These are phyloP conservation scores for Montipora capitata DNA, from an alignment of 92 coral and sea anemone genomes.

Conservation along the genomic window DNA sequence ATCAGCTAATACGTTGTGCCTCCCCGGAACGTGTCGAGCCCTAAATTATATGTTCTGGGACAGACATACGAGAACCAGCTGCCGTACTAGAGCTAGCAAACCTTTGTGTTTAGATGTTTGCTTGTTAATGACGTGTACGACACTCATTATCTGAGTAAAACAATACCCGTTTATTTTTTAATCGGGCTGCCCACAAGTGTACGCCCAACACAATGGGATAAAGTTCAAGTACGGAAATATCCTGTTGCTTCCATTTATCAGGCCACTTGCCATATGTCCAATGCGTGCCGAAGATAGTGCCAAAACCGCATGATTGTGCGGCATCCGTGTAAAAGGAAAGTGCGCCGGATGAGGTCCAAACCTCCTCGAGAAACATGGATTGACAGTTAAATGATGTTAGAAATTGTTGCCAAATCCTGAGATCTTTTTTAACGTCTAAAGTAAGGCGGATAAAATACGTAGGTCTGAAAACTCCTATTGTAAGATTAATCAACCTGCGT, in stretches of 20 bases:
- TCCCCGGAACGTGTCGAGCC: slow-evolving; percentile 49
- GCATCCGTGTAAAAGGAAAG: slow-evolving; percentile 53
- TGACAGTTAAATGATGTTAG: slow-evolving; percentile 23
- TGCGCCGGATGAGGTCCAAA: slow-evolving; percentile 1
- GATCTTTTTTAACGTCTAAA: slow-evolving; percentile 35
- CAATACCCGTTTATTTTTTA: slow-evolving; percentile 49
- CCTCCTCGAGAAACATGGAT: slow-evolving; percentile 32
- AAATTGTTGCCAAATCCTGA: slow-evolving; percentile 44
- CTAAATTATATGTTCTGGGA: slow-evolving; percentile 42
- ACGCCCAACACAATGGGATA: slow-evolving; percentile 70
- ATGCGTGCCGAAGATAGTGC: slow-evolving; percentile 42
- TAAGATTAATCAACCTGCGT: slow-evolving; percentile 48
- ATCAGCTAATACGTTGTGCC: slow-evolving; percentile 36
- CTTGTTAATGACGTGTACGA: slow-evolving; percentile 48
- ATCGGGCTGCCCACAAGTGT: slow-evolving; percentile 36
- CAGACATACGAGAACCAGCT: slow-evolving; percentile 47
- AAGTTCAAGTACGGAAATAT: slow-evolving; percentile 57
- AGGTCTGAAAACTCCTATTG: slow-evolving; percentile 42
- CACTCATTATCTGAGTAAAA: slow-evolving; percentile 57
- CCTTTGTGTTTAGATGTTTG: slow-evolving; percentile 50
- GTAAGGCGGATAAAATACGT: slow-evolving; percentile 24
- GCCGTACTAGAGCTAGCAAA: slow-evolving; percentile 29
- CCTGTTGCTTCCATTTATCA: slow-evolving; percentile 13
- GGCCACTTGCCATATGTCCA: slow-evolving; percentile 76
- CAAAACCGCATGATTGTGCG: slow-evolving; percentile 50